Conservation (phyloP, 1,140 invertebrate genomes). For the Bombus pascuorum region DNA sequence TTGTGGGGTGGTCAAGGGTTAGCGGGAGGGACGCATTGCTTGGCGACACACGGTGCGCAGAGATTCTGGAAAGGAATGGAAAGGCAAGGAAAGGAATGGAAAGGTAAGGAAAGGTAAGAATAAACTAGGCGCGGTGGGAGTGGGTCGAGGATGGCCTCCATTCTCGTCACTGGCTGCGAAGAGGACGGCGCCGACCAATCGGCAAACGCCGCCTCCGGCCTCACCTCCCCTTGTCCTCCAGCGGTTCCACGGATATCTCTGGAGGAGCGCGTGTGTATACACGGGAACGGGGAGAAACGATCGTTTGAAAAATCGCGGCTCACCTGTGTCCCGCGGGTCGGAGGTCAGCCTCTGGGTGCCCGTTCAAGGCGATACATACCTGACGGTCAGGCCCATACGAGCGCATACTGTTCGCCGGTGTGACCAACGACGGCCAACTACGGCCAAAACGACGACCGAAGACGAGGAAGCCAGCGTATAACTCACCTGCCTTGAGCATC, state of each 20-base stretch:
- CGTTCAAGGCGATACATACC: constrained; percentile 57
- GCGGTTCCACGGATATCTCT: constrained; percentile 56
- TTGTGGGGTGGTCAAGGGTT: too few relatives aligned
- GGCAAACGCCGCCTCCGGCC: constrained; percentile 66
- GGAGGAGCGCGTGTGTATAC: constrained; percentile 52
- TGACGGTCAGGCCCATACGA: constrained; percentile 42
- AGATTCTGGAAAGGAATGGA: constrained; percentile 47
- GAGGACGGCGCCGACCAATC: constrained; percentile 71
- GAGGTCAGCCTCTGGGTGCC: constrained; percentile 63
- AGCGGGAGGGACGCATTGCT: too few relatives aligned
- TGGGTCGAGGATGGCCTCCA: constrained; percentile 72
- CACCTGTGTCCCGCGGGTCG: constrained; percentile 69
- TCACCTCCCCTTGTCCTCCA: constrained; percentile 68
- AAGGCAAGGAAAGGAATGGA: constrained; percentile 64
- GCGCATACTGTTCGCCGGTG: constrained; percentile 17
- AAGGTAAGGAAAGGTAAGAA: constrained; percentile 70
- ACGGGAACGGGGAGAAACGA: constrained; percentile 53
- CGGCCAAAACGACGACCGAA: constrained; percentile 27
- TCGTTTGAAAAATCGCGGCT: constrained; percentile 69
- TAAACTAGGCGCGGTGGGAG: constrained; percentile 73
- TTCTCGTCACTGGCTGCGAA: constrained; percentile 73
- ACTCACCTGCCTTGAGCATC: constrained; percentile 41
- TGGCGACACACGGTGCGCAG: constrained; percentile 16
- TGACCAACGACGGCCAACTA: constrained; percentile 17
- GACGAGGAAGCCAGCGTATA: constrained; percentile 45